These are phyloP conservation scores for Xylophagus ater DNA, from an alignment of 2,888 invertebrate genomes.

Conservation along the genomic window DNA sequence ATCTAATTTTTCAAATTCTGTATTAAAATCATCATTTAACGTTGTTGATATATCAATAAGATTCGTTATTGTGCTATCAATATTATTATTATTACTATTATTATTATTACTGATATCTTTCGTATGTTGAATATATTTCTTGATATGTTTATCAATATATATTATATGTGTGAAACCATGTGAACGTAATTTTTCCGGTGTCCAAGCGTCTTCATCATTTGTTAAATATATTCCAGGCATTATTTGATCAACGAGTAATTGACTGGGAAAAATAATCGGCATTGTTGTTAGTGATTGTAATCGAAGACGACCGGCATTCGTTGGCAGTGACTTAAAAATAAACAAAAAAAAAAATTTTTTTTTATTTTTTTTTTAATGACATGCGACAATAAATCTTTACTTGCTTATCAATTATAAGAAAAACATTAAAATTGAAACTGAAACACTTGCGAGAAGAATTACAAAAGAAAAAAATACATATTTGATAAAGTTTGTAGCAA, in stretches of 20 bases:
- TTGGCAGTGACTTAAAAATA: constrained; percentile 11
- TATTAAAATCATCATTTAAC: constrained; percentile 16
- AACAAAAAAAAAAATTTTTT: neutral
- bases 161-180: constrained; percentile 28
- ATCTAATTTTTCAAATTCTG: constrained; percentile 25
- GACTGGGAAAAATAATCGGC: constrained; percentile 1
- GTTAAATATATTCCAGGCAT: constrained; percentile 28
- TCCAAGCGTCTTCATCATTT: constrained; percentile 24
- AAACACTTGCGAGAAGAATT: too few relatives aligned
- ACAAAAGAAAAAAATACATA: too few relatives aligned
- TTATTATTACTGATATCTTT: neutral
- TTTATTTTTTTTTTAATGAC: too few relatives aligned
- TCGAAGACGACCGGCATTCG: neutral
- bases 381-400: too few relatives aligned
- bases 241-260: constrained; percentile 23
- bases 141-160: constrained; percentile 28
- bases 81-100: neutral
- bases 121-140: constrained; percentile 12
- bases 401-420: too few relatives aligned
- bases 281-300: neutral
- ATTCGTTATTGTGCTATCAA: neutral
- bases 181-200: constrained; percentile 23
- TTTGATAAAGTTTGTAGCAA: too few relatives aligned
- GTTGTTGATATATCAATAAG: neutral
- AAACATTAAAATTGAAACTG: too few relatives aligned